Percentiles rank a stretch among this genome's conserved stretches.
Conservation (phyloP, 2,797 vertebrate genomes). For the Triplophysa yarkandensis region DNA sequence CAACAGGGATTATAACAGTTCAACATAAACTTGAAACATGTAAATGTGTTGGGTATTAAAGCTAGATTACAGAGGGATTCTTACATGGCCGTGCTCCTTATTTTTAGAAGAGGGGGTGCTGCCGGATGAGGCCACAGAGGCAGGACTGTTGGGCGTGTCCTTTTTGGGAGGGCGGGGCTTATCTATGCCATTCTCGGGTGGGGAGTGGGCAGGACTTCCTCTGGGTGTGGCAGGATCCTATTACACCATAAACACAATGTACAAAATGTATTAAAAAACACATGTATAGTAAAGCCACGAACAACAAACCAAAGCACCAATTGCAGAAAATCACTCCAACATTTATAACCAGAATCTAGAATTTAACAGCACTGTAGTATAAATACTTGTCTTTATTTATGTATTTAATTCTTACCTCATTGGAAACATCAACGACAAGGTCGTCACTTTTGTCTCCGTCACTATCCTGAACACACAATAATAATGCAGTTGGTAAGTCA, state of each 20-base stretch:
- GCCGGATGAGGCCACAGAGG: slow-evolving; percentile 95
- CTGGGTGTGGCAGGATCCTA: slow-evolving; percentile 96
- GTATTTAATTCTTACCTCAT: slow-evolving; percentile 84
- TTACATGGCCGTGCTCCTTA: slow-evolving; percentile 99
- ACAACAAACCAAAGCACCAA: no score
- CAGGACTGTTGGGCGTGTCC: slow-evolving; percentile 96
- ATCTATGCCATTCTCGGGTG: slow-evolving; percentile 95
- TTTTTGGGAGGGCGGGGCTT: slow-evolving; percentile 95
- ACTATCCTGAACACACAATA: slow-evolving; percentile 83
- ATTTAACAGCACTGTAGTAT: not conserved
- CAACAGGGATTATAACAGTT: slow-evolving; percentile 11
- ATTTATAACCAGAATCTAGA: not conserved
- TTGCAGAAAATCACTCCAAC: no score
- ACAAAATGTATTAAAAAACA: no score
- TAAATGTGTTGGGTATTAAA: not conserved
- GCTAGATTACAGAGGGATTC: slow-evolving; percentile 52
- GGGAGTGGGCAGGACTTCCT: slow-evolving; percentile 94
- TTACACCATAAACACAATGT: slow-evolving; percentile 17
- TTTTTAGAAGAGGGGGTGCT: slow-evolving; percentile 98
- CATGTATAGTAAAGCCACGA: no score
- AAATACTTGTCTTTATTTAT: not conserved
- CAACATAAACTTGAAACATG: slow-evolving; percentile 10
- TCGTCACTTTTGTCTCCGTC: slow-evolving; percentile 98
- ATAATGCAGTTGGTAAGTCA: not conserved
- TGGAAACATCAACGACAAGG: slow-evolving; percentile 97